Base-by-base conservation (phyloP, 2,797 vertebrate species). In the Acipenser ruthenus region DNA sequence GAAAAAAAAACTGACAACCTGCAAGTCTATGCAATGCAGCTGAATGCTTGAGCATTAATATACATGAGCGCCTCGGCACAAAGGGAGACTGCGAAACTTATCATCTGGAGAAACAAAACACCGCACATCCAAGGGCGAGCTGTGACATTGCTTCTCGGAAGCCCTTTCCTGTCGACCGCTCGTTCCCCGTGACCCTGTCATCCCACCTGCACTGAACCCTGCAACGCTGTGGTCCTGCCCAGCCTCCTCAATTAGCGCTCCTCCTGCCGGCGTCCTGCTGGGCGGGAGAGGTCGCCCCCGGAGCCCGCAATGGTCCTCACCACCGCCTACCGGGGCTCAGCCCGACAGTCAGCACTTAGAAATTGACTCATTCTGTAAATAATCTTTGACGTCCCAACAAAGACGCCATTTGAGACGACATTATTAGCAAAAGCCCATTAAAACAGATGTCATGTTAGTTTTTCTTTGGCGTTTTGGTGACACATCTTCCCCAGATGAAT, bases 321-420 rank as follows among this genome's bases (percentile, higher is more conserved):
- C 74, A 74, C 77, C 84, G 78, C 82, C 84, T 73, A 80, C 80
- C 70, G 84, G 75, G 80, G 68, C 79, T 78, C 77, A 71, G 76
- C 75, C 80, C 78, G 75, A 76, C 77, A 77, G 78, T 74, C 78
- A 79, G 73, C 75, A 77, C 78, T 85, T 78, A 79, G 73, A 80
- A 77, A 82, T 71, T 69, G 80, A 82, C 72, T 86, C 71, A 69
- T 83, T 84, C 78, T 80, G 78, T 83, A 85, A 86, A 86, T 85
- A 86, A 87, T 85, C 86, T 87, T 81, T 83, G 82, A 86, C 84
- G 79, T 77, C 71, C 72, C 73, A 75, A 84, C 84, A 86, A 87
- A 85, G 78, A 77, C 75, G 69, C 78, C 76, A 79, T 84, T 81
- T 66, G 76, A 86, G 74, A 80, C 75, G 75, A 83, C 83, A 86